Conservation (phyloP, 2,797 vertebrate genomes). For the Cynopterus sphinx region DNA sequence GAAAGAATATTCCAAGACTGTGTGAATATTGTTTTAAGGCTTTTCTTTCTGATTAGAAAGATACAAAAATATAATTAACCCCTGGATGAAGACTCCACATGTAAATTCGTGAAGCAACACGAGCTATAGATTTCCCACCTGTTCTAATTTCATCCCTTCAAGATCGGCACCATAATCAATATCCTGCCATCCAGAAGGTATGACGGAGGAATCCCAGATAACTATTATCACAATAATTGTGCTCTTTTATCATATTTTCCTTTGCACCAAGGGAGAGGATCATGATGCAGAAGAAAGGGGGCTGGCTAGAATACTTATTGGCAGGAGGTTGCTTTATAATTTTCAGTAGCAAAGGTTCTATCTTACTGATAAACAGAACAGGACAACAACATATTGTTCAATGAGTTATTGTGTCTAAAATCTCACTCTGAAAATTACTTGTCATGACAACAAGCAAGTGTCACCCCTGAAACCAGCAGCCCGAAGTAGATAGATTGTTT, state of each 20-base stretch:
- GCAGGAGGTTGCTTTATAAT: constrained; percentile 38
- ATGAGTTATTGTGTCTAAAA: constrained; percentile 70
- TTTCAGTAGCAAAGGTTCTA: not conserved
- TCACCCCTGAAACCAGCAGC: constrained; percentile 76
- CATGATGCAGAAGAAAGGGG: not conserved
- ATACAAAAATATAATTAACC: constrained; percentile 63
- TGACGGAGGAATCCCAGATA: not conserved
- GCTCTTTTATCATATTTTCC: not conserved
- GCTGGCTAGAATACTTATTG: constrained; percentile 37
- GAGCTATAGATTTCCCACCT: constrained; percentile 51
- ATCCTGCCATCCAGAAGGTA: not conserved
- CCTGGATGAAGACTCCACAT: not conserved
- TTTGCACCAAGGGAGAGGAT: not conserved
- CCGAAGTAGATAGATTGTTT: constrained; percentile 81
- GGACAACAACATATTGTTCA: constrained; percentile 40
- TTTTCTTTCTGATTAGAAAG: constrained; percentile 60
- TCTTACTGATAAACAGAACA: constrained; percentile 61
- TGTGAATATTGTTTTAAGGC: not conserved
- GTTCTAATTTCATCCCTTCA: constrained; percentile 56
- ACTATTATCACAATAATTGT: not conserved
- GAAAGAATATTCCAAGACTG: not conserved
- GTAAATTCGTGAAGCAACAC: constrained; percentile 43
- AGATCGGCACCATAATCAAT: constrained; percentile 36
- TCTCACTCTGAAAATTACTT: constrained; percentile 76
- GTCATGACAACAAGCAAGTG: constrained; percentile 51